phyloP scores from a whole-genome alignment of 1,140 invertebrate genomes.

The Augochlora pura region DNA sequence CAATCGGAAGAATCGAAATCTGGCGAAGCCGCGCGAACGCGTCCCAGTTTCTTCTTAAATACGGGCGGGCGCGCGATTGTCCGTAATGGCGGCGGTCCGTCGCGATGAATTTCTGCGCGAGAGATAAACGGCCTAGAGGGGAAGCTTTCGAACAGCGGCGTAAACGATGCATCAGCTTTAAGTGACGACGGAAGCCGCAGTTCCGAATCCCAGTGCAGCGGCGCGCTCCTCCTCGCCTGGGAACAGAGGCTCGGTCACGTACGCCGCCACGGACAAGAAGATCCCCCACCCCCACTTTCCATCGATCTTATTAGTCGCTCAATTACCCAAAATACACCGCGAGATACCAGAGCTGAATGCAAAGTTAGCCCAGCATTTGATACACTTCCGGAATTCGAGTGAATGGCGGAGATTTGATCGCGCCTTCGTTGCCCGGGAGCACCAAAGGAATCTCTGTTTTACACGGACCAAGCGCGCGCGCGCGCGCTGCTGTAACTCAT shows the following conservation, averaged over 20 bases:
- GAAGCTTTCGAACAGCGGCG: too few species aligned
- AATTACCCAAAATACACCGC: slow-evolving; percentile 53
- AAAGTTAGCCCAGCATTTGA: not conserved
- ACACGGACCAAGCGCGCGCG: too few species aligned
- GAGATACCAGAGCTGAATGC: slow-evolving; percentile 31
- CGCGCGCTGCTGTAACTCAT: not conserved
- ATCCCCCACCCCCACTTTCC: slow-evolving; percentile 52
- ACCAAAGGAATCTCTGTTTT: not conserved
- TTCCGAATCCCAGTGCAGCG: slow-evolving; percentile 46
- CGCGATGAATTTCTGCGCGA: too few species aligned
- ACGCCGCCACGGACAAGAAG: slow-evolving; percentile 42
- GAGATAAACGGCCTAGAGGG: too few species aligned
- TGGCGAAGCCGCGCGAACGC: too few species aligned
- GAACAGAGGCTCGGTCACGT: slow-evolving; percentile 49
- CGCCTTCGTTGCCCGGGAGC: not conserved
- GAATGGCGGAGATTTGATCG: not conserved
- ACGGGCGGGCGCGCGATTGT: too few species aligned
- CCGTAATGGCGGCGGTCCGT: too few species aligned
- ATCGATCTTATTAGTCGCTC: slow-evolving; percentile 58
- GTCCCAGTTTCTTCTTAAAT: too few species aligned
- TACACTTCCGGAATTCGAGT: slow-evolving; percentile 14
- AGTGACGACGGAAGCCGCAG: slow-evolving; percentile 44
- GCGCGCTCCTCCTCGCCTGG: slow-evolving; percentile 6
- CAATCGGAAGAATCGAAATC: too few species aligned
- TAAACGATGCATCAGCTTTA: slow-evolving; percentile 52